Base-by-base conservation (phyloP, 2,113 vertebrate genomes). In the Lasiurus cinereus region DNA sequence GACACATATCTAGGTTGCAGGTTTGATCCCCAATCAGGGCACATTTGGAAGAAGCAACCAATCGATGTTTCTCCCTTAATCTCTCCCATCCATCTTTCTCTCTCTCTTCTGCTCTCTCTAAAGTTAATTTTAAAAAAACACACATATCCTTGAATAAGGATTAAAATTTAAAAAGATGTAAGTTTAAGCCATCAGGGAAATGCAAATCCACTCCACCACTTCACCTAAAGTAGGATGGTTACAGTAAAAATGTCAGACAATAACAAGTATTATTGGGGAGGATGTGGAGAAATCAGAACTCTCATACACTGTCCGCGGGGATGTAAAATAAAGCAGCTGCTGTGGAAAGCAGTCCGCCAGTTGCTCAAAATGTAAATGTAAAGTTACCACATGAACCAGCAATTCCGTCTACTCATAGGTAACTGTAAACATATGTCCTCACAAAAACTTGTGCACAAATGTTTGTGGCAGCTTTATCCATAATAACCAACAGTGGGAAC, bases 291-390 rank as follows among this genome's bases (percentile, higher is more conserved):
- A 59, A 33, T 19, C 15, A 4, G n/a, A 80, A 50, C 31, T 1
- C 29, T 67, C 46, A 14, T 0, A 64, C 15, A 4, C 13, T 48
- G 27, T 29, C 1, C 0, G n/a, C 2, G 7, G 39, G 29, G 67
- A 95, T 2, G 9, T 12, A 43, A 50, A 84, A 73, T 27, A 18
- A 9, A 9, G 0, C 4, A 43, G 62, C 7, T 72, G n/a, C n/a
- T 50, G 14, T 27, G 21, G 13, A 54, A 59, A 86, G 48, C 39
- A 27, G 59, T 22, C 31, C 15, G 39, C 48, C 31, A 48, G 13
- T 22, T 67, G 50, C 66, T 95, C 6, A 19, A 69, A 79, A 39
- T 5, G 39, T 43, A 36, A 91, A 46, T 5, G 31, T 2, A 14
- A 69, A 72, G 39, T 21, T n/a, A 69, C 39, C 24, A 6, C 9